Base-by-base conservation (phyloP, 2,113 vertebrate genomes). In the Lophius piscatorius region DNA sequence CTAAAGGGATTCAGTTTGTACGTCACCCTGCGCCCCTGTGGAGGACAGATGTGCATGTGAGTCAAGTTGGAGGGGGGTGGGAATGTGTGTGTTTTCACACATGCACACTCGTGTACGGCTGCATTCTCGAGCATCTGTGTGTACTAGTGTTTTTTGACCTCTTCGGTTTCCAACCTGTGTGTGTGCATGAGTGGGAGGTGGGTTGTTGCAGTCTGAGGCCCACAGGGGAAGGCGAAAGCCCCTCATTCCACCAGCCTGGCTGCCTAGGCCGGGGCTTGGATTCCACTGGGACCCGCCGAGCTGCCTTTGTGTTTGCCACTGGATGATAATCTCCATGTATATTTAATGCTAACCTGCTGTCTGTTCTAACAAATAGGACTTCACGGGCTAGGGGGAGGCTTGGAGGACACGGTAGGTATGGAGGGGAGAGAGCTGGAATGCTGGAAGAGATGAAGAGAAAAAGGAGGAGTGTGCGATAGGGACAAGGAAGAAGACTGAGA, bases 281-380 rank as follows among this genome's bases (percentile, higher is more conserved):
- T 71, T 78, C 65, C 80, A 36, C 83, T 55, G 83, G 82, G 81
- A 67, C 74, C 57, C 65, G 83, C 77, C 73, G 39, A 51, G 79
- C 76, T 68, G 88, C 83, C 90, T 91, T 91, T 92, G 90, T 90
- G 86, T 89, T 88, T 69, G 74, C 83, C 84, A 89, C 84, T 83
- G 87, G 88, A 87, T 91, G 90, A 92, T 88, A 91, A 85, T 90
- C 91, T 84, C 90, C 88, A 91, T 91, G 90, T 92, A 92, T 91
- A 91, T 91, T 93, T 92, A 92, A 92, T 92, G 91, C 86, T 91
- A 92, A 91, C 91, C 91, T 91, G 91, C 91, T 93, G 92, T 92
- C 91, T 90, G 87, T 85, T 86, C 88, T 90, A 92, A 92, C 91
- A 92, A 92, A 92, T 91, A 91, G 91, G 83, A 87, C 87, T 89